A percentile compares a stretch with the other conserved stretches of the same genome.
Evolutionary conservation across 2,888 invertebrate genomes (phyloP).

Genomic region (Adela reaumurella): DNA sequence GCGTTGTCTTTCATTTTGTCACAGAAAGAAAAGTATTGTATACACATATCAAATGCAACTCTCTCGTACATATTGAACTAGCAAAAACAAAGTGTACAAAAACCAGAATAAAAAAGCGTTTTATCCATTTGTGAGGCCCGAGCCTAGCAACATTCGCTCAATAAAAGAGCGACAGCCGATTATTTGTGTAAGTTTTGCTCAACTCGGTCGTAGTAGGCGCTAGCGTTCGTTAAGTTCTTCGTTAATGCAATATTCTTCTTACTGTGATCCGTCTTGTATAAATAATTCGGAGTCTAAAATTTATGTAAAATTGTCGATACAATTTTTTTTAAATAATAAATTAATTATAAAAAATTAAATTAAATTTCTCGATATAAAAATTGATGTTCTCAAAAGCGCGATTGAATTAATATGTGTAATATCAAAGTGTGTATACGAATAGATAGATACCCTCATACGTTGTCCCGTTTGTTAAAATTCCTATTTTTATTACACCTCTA

Average conservation of each 20-base stretch:
- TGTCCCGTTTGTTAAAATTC: background rate
- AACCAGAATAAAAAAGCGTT: background rate
- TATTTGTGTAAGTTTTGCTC: background rate
- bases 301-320: background rate
- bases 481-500: conserved; percentile 1
- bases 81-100: background rate
- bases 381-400: background rate
- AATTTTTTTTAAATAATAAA: background rate
- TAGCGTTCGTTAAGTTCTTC: background rate
- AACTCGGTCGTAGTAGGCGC: background rate
- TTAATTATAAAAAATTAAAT: background rate
- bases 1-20: background rate
- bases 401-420: too few species aligned
- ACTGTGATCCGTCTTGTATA: background rate
- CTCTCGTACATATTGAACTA: background rate
- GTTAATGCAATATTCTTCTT: background rate
- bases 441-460: background rate
- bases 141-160: too few species aligned
- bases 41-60: background rate
- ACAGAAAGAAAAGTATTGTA: background rate
- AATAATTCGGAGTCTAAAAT: background rate
- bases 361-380: background rate
- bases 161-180: background rate
- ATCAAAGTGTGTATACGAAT: background rate
- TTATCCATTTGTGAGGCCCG: background rate